A percentile compares a stretch with the other conserved stretches of the same genome.
These are phyloP conservation scores for Macrotus californicus DNA, from an alignment of 2,113 vertebrate genomes.

Conservation along the genomic window DNA sequence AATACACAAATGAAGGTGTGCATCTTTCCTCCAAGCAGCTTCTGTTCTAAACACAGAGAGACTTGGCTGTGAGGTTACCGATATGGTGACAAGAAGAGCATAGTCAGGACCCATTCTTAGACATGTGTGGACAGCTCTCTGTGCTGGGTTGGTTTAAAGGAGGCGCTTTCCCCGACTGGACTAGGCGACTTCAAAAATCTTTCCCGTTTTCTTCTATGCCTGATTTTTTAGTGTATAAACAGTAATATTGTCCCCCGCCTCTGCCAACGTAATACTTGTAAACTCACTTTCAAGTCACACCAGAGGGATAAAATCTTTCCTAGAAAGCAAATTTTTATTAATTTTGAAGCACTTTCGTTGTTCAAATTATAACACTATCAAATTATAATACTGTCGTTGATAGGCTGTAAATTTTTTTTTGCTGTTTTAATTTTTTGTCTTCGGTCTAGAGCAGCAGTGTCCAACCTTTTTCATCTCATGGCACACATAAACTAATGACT, in stretches of 20 bases:
- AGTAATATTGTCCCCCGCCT: not conserved
- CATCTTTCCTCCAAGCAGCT: not conserved
- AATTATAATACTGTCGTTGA: not conserved
- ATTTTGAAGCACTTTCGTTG: not conserved
- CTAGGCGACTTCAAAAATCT: not conserved
- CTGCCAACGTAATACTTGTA: not conserved
- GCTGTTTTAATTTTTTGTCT: not conserved
- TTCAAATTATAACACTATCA: not conserved
- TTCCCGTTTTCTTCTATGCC: not conserved
- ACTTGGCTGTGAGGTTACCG: not conserved
- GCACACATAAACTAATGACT: not conserved
- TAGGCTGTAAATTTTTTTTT: not conserved
- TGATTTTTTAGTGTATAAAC: not conserved
- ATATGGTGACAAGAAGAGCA: not conserved
- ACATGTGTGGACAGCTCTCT: not conserved
- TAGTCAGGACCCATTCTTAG: no score
- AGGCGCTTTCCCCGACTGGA: not conserved
- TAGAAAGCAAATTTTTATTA: not conserved
- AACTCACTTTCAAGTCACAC: not conserved
- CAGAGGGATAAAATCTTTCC: not conserved
- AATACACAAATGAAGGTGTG: not conserved
- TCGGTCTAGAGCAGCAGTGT: not conserved
- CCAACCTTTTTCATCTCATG: not conserved
- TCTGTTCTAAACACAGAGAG: not conserved
- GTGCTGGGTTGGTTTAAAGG: not conserved